Evolutionary conservation across 2,113 vertebrate species (phyloP).

Genomic region (Lontra canadensis): DNA sequence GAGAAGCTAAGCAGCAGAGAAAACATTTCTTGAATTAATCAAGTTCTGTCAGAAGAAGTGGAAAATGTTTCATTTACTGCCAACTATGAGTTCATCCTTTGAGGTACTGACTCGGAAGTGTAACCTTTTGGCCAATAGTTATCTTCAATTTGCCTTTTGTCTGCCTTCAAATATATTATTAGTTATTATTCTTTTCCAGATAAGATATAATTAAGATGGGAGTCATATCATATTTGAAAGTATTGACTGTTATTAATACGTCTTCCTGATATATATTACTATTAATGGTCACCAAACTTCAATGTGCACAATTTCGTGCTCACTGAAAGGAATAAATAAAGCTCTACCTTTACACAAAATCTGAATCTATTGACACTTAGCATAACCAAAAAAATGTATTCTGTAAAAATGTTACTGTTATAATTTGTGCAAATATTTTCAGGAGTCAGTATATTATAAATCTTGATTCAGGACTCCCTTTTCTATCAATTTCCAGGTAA

Average conservation of each 20-base stretch:
- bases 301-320: not conserved
- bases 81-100: not conserved
- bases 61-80: constrained; percentile 26
- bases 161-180: not conserved
- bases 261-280: not conserved
- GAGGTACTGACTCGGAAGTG: not conserved
- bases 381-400: not conserved
- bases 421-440: not conserved
- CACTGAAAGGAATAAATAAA: not conserved
- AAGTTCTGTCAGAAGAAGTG: not conserved
- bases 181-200: not conserved
- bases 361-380: not conserved
- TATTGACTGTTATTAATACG: not conserved
- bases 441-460: not conserved
- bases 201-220: not conserved
- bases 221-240: not conserved
- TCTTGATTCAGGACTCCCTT: not conserved
- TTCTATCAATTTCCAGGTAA: not conserved
- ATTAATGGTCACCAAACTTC: not conserved
- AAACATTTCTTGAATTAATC: not conserved
- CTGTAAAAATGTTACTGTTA: not conserved
- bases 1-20: not conserved
- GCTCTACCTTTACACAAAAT: not conserved
- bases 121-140: not conserved
- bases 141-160: not conserved